Evolutionary conservation across 2,888 invertebrate species (phyloP), one percentile per base, ranked within the genome.

Genomic region (Mesorhabditis belari): DNA sequence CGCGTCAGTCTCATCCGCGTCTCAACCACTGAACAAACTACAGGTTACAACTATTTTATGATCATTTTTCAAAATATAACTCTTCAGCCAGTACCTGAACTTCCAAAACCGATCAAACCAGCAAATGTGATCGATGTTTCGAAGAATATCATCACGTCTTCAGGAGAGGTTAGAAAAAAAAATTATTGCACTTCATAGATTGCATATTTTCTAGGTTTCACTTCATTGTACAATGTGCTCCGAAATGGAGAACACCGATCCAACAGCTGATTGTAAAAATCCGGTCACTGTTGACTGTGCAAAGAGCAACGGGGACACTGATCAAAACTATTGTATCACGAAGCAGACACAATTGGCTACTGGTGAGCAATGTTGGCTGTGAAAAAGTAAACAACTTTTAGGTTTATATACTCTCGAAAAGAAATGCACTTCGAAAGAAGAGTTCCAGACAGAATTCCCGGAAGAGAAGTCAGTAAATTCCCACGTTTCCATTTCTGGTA

Each of bases 381-480:
- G 5, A 17, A 24, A 35, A 35, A 1, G 2, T 1, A 35, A 35
- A 35, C 44, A 35, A 35, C n/a, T 62, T 65, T 51, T 59, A 76
- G 77, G 65, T 24, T 61, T 67, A 6, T 77, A 75, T 58, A 69
- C 70, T 27, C 67, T 75, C 61, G 74, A 76, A 59, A 77, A 77
- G 55, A 64, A 66, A 17, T 77, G 77, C 52, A 63, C 74, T 28
- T 71, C 73, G 5, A 61, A 60, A n/a, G 60, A 55, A 21, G 70
- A 77, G 56, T 72, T 71, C 23, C 44, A 58, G 3, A 55, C 64
- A 21, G 65, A 75, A 19, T 61, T 76, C 50, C 73, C 75, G 0
- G 73, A 72, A 21, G 76, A 76, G 51, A 66, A 67, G n/a, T n/a
- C n/a, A n/a, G n/a, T n/a, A n/a, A n/a, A n/a, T n/a, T n/a, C n/a